Evolutionary conservation across 2,888 invertebrate species (phyloP), one percentile per base, ranked within the genome.

Genomic region (Oxystoma pomonae): DNA sequence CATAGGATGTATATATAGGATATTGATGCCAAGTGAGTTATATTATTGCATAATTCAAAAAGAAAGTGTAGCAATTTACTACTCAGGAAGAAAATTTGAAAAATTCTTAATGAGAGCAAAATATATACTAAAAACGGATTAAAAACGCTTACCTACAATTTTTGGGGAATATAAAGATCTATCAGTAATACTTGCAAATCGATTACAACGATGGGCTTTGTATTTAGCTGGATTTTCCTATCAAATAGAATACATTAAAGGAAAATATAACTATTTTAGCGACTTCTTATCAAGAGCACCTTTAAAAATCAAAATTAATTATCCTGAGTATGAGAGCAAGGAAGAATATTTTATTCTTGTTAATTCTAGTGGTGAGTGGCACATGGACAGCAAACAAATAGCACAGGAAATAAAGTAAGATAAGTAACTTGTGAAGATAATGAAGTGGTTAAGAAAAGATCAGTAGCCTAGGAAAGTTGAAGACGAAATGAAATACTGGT

Each of bases 61-160:
- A 51, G 75, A 76, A 63, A 74, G 73, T 0, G 66, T 75, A 57
- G 73, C 74, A 16, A 53, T 53, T 9, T 53, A 53, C n/a, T 53
- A 53, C n/a, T 53, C 53, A 0, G 68, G 73, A 1, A 63, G 64
- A n/a, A 75, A 73, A 59, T 76, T 75, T 64, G 70, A 73, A 63
- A 74, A 77, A 61, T 78, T 76, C 70, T 67, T 78, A 51, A 53
- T 68, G 17, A 74, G 75, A 7, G 70, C 66, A 16, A 65, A 71
- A 21, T 62, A 59, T 19, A 51, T 56, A n/a, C 51, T 65, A 5
- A 65, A 22, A 55, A 65, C 59, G 21, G 64, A 64, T 16, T 60
- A 64, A 16, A 64, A 63, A 49, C 16, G 55, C 17, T 20, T 64
- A 7, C 53, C 55, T 19, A 21, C 61, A 35, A 35, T 61, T 49